Conservation (phyloP, 2,113 vertebrate species). For the Scomber colias region DNA sequence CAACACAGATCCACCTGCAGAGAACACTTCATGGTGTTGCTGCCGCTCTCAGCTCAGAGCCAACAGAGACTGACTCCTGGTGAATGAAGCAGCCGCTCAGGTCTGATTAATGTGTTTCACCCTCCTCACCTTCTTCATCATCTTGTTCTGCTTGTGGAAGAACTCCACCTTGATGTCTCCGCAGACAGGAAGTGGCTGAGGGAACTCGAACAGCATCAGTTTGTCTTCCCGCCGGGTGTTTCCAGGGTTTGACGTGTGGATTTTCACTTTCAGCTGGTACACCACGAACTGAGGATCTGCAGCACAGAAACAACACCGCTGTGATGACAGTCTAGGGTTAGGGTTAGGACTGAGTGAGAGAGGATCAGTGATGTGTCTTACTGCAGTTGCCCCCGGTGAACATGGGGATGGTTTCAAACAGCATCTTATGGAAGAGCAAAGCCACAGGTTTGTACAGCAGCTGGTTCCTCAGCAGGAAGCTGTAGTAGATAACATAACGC, state of each 20-base stretch:
- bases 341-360: too few species aligned
- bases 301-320: background rate
- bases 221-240: constrained; percentile 94
- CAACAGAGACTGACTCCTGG: too few species aligned
- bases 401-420: constrained; percentile 99
- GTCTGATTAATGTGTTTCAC: too few species aligned
- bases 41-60: too few species aligned
- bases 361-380: constrained; percentile 77
- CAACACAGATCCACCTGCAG: too few species aligned
- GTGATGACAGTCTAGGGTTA: too few species aligned
- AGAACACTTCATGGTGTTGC: too few species aligned
- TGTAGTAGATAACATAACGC: constrained; percentile 97
- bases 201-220: constrained; percentile 95
- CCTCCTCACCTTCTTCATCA: constrained; percentile 95
- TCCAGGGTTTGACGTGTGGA: constrained; percentile 93
- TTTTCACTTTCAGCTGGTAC: constrained; percentile 98
- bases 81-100: too few species aligned
- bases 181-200: constrained; percentile 95
- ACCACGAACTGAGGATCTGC: constrained; percentile 98
- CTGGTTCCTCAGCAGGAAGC: constrained; percentile 96
- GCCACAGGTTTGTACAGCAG: constrained; percentile 97
- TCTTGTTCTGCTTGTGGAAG: constrained; percentile 99
- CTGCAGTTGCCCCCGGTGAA: constrained; percentile 97
- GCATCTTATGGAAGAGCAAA: constrained; percentile 98
- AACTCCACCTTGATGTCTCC: constrained; percentile 99